These are phyloP conservation scores for Anticlea derivata DNA, from an alignment of 2,888 invertebrate genomes.

Conservation along the genomic window DNA sequence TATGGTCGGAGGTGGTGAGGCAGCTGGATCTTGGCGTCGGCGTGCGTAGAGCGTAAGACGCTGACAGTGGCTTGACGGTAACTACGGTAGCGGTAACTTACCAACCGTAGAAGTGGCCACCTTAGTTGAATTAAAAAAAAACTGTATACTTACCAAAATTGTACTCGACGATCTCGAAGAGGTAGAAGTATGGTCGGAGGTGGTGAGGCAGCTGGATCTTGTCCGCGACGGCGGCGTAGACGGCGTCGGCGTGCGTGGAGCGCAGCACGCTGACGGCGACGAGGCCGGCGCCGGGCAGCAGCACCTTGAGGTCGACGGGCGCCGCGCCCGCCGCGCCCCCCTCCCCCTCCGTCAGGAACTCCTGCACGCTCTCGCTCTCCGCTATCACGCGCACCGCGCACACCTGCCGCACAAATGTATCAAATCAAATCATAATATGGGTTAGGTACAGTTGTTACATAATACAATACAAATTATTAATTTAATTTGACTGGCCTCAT, in stretches of 20 bases:
- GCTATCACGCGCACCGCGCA: constrained; percentile 99
- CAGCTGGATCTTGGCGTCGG: constrained; percentile 94
- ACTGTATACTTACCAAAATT: constrained; percentile 97
- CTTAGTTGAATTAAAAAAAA: constrained; percentile 37
- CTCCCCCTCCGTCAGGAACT: constrained; percentile 96
- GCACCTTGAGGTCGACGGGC: constrained; percentile 90
- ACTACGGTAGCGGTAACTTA: too few relatives aligned
- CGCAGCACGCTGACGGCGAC: constrained; percentile 94
- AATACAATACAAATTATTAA: too few relatives aligned
- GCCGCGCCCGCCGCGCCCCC: constrained; percentile 90
- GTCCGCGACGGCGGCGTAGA: constrained; percentile 93
- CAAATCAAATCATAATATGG: too few relatives aligned
- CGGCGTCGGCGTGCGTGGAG: constrained; percentile 95
- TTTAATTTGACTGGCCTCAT: too few relatives aligned
- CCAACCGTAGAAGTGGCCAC: too few relatives aligned
- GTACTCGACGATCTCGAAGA: constrained; percentile 98
- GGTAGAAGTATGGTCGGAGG: constrained; percentile 95
- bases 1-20: constrained; percentile 92
- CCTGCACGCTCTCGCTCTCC: constrained; percentile 98
- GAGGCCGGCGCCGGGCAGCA: constrained; percentile 96
- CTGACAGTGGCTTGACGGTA: too few relatives aligned
- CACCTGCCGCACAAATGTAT: constrained; percentile 80
- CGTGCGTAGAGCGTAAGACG: constrained; percentile 93
- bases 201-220: constrained; percentile 92
- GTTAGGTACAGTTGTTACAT: too few relatives aligned